These are phyloP conservation scores for Dicrurus megarhynchus DNA, from an alignment of 2,113 vertebrate genomes.

Conservation along the genomic window DNA sequence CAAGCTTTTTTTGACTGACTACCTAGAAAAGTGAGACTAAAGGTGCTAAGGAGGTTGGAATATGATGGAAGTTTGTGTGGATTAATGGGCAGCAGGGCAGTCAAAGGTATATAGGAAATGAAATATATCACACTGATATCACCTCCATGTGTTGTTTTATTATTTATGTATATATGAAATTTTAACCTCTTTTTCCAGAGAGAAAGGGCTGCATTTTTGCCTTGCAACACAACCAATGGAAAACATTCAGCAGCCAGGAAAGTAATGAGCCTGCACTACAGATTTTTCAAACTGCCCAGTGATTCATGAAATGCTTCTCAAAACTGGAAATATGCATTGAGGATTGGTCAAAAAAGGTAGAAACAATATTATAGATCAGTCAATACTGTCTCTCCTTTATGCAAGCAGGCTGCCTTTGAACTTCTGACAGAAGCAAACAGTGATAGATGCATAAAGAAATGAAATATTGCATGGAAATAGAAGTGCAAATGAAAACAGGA, in stretches of 20 bases:
- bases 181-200: conserved; percentile 21
- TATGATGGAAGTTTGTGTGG: background rate
- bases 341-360: conserved; percentile 52
- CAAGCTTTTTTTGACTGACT: background rate
- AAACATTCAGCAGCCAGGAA: conserved; percentile 35
- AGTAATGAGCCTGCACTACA: conserved; percentile 54
- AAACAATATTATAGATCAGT: conserved; percentile 57
- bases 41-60: background rate
- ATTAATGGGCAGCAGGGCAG: background rate
- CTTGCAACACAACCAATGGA: background rate
- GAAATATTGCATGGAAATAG: conserved; percentile 57
- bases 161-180: conserved; percentile 46
- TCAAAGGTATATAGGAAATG: background rate
- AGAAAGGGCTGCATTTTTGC: conserved; percentile 24
- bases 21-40: background rate
- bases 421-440: conserved; percentile 54
- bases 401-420: conserved; percentile 60
- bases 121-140: background rate
- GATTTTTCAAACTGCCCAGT: conserved; percentile 66
- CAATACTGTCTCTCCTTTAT: conserved; percentile 34
- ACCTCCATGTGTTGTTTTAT: background rate
- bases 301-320: conserved; percentile 64
- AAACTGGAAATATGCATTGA: conserved; percentile 52
- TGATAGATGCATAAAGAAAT: conserved; percentile 55
- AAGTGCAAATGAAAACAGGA: conserved; percentile 59